Evolutionary conservation across 2,797 vertebrate genomes (phyloP).

Genomic region (Huso huso): DNA sequence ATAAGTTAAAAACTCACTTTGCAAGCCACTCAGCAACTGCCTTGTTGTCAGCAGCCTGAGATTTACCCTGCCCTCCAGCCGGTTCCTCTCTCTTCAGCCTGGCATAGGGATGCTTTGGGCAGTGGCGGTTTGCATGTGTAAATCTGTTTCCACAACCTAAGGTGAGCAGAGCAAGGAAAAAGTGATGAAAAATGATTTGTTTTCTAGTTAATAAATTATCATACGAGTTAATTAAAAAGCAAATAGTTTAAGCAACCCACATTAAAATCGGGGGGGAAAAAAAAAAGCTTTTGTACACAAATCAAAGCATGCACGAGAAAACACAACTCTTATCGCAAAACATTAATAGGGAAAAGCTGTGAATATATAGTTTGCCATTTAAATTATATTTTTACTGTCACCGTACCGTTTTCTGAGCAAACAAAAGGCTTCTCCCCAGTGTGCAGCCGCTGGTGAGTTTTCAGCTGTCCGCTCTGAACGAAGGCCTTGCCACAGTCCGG

Average conservation of each 20-base stretch:
- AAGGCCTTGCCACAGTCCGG: conserved; percentile 95
- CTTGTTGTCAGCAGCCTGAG: conserved; percentile 84
- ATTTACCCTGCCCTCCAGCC: conserved; percentile 63
- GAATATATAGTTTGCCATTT: no score
- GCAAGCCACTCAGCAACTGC: conserved; percentile 92
- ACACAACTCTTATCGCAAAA: no score
- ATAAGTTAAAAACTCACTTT: conserved; percentile 64
- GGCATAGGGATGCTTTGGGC: conserved; percentile 89
- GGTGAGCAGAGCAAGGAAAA: neutral
- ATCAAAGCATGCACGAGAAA: no score
- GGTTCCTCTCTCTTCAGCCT: conserved; percentile 89
- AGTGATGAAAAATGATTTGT: neutral
- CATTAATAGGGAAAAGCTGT: no score
- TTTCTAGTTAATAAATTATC: no score
- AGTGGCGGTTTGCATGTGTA: conserved; percentile 94
- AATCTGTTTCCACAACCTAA: conserved; percentile 90
- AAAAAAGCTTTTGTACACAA: no score
- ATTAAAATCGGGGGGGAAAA: no score
- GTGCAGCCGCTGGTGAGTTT: conserved; percentile 97
- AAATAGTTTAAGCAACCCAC: no score
- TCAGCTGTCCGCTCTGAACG: conserved; percentile 95
- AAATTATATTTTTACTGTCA: no score
- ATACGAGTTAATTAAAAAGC: no score
- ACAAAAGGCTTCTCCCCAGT: conserved; percentile 97
- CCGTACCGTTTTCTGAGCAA: conserved; percentile 89